Conservation (phyloP, 2,113 vertebrate genomes). For the Fregetta grallaria region DNA sequence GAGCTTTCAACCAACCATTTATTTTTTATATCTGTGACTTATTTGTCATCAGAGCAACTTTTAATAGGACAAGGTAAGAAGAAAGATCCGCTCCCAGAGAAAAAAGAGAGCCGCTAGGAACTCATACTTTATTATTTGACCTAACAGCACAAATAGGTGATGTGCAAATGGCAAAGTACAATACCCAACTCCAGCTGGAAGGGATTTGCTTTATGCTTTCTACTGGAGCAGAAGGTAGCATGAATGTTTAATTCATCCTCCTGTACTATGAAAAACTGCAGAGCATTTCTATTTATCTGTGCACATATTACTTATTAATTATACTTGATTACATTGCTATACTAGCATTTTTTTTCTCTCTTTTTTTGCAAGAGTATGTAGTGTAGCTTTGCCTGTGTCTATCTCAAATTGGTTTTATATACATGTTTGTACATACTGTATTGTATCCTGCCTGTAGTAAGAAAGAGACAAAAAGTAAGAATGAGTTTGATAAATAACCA, state of each 20-base stretch:
- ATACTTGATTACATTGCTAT: background rate
- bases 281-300: background rate
- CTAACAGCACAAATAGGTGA: background rate
- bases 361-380: background rate
- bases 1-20: slow-evolving; percentile 34
- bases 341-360: background rate
- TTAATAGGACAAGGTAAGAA: background rate
- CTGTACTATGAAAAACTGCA: background rate
- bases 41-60: slow-evolving; percentile 11
- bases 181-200: background rate
- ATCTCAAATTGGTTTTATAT: background rate
- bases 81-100: background rate
- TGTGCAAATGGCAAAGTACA: background rate
- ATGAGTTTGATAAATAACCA: background rate
- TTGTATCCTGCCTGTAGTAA: background rate
- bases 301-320: background rate
- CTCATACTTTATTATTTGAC: background rate
- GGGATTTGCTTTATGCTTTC: background rate
- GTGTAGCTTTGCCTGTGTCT: background rate
- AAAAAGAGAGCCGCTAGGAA: background rate
- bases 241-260: background rate
- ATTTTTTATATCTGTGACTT: slow-evolving; percentile 28
- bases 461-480: background rate
- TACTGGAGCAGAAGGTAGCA: background rate
- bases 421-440: background rate